These are phyloP conservation scores for Rhynchomys soricoides DNA, from an alignment of 2,113 vertebrate genomes.

Conservation along the genomic window DNA sequence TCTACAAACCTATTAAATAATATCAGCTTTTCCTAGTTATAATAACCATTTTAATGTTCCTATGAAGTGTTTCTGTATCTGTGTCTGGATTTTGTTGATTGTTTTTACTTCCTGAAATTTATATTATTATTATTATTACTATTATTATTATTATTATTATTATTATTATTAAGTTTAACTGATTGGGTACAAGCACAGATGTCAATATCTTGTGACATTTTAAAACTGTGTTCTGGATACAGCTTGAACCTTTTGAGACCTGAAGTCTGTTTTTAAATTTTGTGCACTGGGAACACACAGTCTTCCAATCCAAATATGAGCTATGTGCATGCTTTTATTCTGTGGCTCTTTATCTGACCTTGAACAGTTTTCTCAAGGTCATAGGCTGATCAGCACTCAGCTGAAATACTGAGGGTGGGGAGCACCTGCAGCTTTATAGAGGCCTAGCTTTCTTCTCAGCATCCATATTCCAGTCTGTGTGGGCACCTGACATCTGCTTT, in stretches of 20 bases:
- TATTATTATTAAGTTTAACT: not conserved
- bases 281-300: not conserved
- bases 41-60: not conserved
- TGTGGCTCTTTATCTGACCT: not conserved
- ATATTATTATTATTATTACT: no score
- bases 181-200: not conserved
- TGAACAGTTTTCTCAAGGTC: not conserved
- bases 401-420: not conserved
- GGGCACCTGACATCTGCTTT: not conserved
- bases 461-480: not conserved
- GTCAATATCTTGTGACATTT: not conserved
- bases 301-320: not conserved
- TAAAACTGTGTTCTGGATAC: not conserved
- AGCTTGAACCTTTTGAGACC: not conserved
- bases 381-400: not conserved
- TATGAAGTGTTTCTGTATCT: not conserved
- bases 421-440: not conserved
- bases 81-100: not conserved
- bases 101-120: not conserved
- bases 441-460: not conserved
- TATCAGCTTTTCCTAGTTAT: not conserved
- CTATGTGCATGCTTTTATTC: no score
- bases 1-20: not conserved
- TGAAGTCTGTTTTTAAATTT: not conserved
- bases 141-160: no score